Base-by-base conservation (phyloP, 2,888 invertebrate species). In the Teleogryllus oceanicus region DNA sequence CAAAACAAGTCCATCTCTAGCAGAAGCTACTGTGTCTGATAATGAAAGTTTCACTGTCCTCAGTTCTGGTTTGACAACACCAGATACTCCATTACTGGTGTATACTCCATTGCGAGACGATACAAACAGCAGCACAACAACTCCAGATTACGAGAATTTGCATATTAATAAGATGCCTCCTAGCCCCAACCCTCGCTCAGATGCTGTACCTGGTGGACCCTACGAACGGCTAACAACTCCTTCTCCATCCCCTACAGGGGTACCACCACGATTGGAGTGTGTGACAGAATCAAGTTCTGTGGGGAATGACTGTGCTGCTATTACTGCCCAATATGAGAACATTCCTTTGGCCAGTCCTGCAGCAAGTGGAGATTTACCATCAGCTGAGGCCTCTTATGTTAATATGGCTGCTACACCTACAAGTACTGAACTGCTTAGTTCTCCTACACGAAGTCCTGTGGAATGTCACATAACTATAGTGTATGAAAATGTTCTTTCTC, bases 11-110 rank as follows among this genome's bases (percentile, higher is more conserved):
- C 83, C 83, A 50, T 84, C 84, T 20, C 77, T 84, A 50, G 84
- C 84, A 12, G 85, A 84, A 79, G 84, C 84, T 3, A 84, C 85
- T 2, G 84, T 83, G 20, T 85, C 85, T 2, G 86, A 86, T 78
- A 85, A 85, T 80, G 85, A 85, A 80, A 84, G 84, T 76, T 83
- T 85, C 76, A 84, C 84, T 2, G 79, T 85, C 78, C 82, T 82
- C 75, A 83, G 83, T 74, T 84, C 84, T 75, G 84, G 83, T 50
- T 80, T 83, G 75, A 84, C 84, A n/a, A 84, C 84, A 12, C 84
- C 84, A 11, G 84, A 84, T 21, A 84, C 84, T 24, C 84, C 84
- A 16, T 83, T 82, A 16, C 82, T 82, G 49, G 80, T 81, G 62
- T 84, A 85, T 81, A 83, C 84, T 50, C 84, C 84, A 11, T 79